Evolutionary conservation across 64 coral and sea anemone genomes (phyloP).

Genomic region (Montipora capricornis): DNA sequence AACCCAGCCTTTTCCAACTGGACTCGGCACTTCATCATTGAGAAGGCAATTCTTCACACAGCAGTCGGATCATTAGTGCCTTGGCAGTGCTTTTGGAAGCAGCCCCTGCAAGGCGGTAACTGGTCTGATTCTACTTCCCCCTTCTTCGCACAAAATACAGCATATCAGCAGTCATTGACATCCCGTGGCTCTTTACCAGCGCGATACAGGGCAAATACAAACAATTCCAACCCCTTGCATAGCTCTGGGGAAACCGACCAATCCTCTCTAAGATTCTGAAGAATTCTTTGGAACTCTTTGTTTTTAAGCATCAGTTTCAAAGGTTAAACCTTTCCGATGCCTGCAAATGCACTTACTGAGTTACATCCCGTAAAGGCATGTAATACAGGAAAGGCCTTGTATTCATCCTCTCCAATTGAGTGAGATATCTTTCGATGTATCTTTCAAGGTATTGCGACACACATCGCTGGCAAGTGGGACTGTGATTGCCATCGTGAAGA

Average conservation of each 20-base stretch:
- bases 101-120: slow-evolving; percentile 3
- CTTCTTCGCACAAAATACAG: slow-evolving; percentile 24
- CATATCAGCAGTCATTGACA: background rate
- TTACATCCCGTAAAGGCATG: slow-evolving; percentile 60
- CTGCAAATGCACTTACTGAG: slow-evolving; percentile 42
- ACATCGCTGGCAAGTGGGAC: slow-evolving; percentile 42
- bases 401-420: background rate
- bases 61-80: background rate
- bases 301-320: background rate
- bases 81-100: slow-evolving; percentile 5
- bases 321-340: slow-evolving; percentile 31
- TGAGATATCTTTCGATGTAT: slow-evolving; percentile 37
- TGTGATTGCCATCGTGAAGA: background rate
- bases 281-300: background rate
- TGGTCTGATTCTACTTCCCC: slow-evolving; percentile 33
- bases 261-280: background rate
- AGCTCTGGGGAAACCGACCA: background rate
- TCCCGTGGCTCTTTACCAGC: background rate
- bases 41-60: slow-evolving; percentile 4
- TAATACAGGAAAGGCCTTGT: slow-evolving; percentile 5
- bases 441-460: too few species aligned
- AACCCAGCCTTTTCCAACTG: background rate
- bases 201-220: slow-evolving; percentile 19
- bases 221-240: background rate
- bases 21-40: background rate